Percentiles rank a stretch among this genome's conserved stretches.
phyloP scores from a whole-genome alignment of 1,140 invertebrate genomes.

The Luehdorfia chinensis region DNA sequence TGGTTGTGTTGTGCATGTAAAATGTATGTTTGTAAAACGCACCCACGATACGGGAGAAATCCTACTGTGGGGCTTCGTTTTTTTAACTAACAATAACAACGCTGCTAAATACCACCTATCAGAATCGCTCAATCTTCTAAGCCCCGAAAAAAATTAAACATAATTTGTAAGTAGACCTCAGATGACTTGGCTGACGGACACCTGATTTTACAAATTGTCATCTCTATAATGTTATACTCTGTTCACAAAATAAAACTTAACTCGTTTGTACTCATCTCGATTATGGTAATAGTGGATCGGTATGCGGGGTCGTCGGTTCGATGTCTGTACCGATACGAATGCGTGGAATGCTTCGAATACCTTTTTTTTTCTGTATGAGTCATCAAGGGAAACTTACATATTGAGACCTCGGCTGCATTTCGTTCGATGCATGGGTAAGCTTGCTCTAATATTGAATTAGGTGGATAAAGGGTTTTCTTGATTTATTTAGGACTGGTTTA shows the following conservation, averaged over 20 bases:
- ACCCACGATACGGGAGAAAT: no score
- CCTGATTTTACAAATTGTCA: no score
- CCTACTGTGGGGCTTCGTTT: no score
- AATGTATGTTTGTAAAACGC: no score
- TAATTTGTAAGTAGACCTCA: no score
- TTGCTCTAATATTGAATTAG: conserved; percentile 1
- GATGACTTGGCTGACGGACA: no score
- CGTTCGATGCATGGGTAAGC: conserved; percentile 5
- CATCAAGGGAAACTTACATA: conserved; percentile 1
- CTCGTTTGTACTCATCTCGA: conserved; percentile 9
- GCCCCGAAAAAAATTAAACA: no score
- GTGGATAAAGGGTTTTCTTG: not conserved
- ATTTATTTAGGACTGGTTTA: conserved; percentile 7
- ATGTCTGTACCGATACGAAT: conserved; percentile 23
- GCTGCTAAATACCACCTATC: no score
- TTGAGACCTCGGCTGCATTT: conserved; percentile 1
- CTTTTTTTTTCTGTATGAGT: conserved; percentile 22
- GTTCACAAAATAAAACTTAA: conserved; percentile 13
- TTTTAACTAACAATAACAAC: no score
- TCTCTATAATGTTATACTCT: no score
- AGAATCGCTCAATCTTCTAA: no score
- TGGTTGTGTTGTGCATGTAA: no score
- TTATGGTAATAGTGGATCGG: conserved; percentile 29
- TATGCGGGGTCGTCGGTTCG: conserved; percentile 28
- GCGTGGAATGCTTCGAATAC: conserved; percentile 21